These are phyloP conservation scores for Homarus gammarus DNA, from an alignment of 2,888 invertebrate genomes.

Conservation along the genomic window DNA sequence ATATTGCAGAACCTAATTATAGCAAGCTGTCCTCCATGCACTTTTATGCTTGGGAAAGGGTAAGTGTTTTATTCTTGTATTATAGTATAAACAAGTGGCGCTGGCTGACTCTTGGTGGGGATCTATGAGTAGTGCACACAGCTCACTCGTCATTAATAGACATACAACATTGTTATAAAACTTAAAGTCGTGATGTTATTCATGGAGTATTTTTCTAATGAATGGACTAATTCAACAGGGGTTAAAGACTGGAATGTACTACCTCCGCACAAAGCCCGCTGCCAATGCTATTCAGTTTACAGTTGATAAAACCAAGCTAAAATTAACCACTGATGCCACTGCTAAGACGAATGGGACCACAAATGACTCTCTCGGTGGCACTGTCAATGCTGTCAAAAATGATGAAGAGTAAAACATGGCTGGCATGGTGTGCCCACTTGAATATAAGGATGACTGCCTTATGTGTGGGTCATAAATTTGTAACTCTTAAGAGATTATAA, in stretches of 20 bases:
- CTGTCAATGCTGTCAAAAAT: too few species aligned
- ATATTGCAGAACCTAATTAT: conserved; percentile 96
- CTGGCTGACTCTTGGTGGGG: too few species aligned
- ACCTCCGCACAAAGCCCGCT: conserved; percentile 96
- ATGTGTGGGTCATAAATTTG: conserved; percentile 90
- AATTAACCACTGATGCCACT: background rate
- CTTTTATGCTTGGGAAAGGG: conserved; percentile 96
- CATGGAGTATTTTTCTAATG: too few species aligned
- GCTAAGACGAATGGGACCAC: background rate
- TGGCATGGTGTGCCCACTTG: conserved; percentile 90
- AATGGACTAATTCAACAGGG: conserved; percentile 84
- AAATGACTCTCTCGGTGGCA: conserved; percentile 1
- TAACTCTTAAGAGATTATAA: too few species aligned
- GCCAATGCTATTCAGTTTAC: conserved; percentile 98
- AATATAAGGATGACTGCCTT: conserved; percentile 92
- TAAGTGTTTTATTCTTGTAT: conserved; percentile 26
- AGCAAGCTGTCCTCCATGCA: conserved; percentile 98
- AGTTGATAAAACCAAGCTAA: conserved; percentile 90
- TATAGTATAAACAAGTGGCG: background rate
- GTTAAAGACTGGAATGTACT: conserved; percentile 99
- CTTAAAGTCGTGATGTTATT: too few species aligned
- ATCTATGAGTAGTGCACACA: too few species aligned
- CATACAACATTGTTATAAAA: too few species aligned
- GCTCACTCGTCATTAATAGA: too few species aligned
- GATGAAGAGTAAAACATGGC: conserved; percentile 83